Base-by-base conservation (phyloP, 2,888 invertebrate genomes). In the Tiphia femorata region DNA sequence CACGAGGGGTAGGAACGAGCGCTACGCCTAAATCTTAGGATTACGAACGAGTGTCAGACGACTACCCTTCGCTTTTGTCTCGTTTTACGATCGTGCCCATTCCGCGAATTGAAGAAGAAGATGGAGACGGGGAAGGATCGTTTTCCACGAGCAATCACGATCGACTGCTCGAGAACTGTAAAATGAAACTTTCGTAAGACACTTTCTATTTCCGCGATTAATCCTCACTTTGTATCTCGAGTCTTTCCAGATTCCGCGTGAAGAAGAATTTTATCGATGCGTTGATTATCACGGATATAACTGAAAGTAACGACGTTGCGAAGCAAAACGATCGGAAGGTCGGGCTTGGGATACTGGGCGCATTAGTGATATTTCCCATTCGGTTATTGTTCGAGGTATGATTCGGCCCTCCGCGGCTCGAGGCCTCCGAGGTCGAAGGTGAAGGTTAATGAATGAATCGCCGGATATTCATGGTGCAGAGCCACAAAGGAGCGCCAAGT, bases 401-500 rank as follows among this genome's bases (percentile, higher is more conserved):
- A 67, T 72, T 62, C 58, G 67, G 70, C 65, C 58, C 73, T 73
- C 66, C 63, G 68, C 53, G 68, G 67, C 67, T 63, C 58, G 55
- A 48, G 63, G 66, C 59, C 63, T n/a, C 59, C 63, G 71, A 76
- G 81, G 80, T 81, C 77, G 76, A 77, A 78, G 78, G 77, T 76
- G 78, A 76, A 78, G 79, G 80, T 82, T 81, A 80, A 82, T 80
- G 80, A 81, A 82, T 82, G 78, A 81, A 81, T 80, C 79, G 78
- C 80, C 81, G 82, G 82, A 81, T 82, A 81, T 80, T 81, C 78
- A 76, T 69, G 76, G 69, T 75, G 76, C 76, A 74, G 72, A 70
- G n/a, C n/a, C n/a, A n/a, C 73, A 74, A 78, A 78, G 79, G 78
- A 78, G 76, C 79, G 70, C 67, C 73, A 75, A 74, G 75, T 69